Evolutionary conservation across 2,888 invertebrate genomes (phyloP).

Genomic region (Trachelus iudaicus): DNA sequence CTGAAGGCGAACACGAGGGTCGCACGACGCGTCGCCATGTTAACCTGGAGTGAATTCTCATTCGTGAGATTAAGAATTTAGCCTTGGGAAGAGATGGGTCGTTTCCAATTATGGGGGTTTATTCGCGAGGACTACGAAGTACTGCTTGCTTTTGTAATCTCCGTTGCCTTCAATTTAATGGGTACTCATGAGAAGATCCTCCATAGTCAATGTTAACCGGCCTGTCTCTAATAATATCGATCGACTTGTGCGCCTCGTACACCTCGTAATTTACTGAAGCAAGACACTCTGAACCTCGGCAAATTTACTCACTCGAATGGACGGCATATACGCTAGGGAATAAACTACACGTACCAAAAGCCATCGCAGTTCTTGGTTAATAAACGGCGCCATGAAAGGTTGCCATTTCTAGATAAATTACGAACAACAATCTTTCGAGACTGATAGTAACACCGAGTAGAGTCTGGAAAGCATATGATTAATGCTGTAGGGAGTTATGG

Average conservation of each 20-base stretch:
- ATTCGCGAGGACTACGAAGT: background rate
- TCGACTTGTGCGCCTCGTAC: conserved; percentile 8
- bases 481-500: background rate
- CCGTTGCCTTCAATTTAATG: conserved; percentile 26
- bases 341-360: background rate
- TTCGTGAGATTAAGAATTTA: conserved; percentile 39
- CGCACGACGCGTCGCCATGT: background rate
- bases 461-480: background rate
- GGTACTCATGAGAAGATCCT: conserved; percentile 23
- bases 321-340: background rate
- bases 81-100: conserved; percentile 20
- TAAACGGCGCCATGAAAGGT: background rate
- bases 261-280: background rate
- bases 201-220: conserved; percentile 23
- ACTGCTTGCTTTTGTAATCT: conserved; percentile 7
- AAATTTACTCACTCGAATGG: background rate
- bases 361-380: background rate
- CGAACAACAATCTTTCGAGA: background rate
- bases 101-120: conserved; percentile 39
- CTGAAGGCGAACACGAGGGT: conserved; percentile 11
- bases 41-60: conserved; percentile 35
- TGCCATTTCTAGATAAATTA: background rate
- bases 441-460: background rate
- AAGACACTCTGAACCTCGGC: background rate
- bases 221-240: conserved; percentile 30